These are phyloP conservation scores for Pantala flavescens DNA, from an alignment of 1,140 invertebrate species.

Conservation along the genomic window DNA sequence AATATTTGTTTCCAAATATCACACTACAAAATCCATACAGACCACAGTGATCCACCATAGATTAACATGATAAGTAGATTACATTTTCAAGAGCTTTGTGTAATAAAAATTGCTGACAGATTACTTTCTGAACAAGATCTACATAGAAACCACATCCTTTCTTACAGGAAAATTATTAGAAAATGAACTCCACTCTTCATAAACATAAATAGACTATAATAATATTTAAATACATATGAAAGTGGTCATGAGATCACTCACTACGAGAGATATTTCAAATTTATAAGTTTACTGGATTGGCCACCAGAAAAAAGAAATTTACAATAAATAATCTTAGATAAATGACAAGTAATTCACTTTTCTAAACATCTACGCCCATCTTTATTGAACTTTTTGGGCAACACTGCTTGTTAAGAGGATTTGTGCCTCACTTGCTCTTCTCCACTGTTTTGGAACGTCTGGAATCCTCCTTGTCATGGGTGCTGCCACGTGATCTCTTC, in stretches of 20 bases:
- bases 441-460: slow-evolving; percentile 31
- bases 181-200: not conserved
- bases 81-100: not conserved
- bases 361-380: not conserved
- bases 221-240: not conserved
- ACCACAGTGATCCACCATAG: not conserved
- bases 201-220: not conserved
- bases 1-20: not conserved
- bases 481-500: slow-evolving; percentile 11
- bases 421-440: slow-evolving; percentile 13
- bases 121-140: not conserved
- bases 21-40: not conserved
- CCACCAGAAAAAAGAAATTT: no score
- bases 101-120: not conserved
- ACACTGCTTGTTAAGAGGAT: not conserved
- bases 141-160: not conserved
- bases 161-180: not conserved
- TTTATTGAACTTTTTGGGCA: not conserved
- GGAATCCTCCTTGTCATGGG: slow-evolving; percentile 33
- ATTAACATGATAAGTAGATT: not conserved
- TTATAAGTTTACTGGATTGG: no score
- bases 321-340: not conserved
- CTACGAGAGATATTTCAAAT: not conserved
- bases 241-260: no score
- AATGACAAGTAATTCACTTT: not conserved